These are phyloP conservation scores for Lacerta bilineata DNA, from an alignment of 2,797 vertebrate species.

Conservation along the genomic window DNA sequence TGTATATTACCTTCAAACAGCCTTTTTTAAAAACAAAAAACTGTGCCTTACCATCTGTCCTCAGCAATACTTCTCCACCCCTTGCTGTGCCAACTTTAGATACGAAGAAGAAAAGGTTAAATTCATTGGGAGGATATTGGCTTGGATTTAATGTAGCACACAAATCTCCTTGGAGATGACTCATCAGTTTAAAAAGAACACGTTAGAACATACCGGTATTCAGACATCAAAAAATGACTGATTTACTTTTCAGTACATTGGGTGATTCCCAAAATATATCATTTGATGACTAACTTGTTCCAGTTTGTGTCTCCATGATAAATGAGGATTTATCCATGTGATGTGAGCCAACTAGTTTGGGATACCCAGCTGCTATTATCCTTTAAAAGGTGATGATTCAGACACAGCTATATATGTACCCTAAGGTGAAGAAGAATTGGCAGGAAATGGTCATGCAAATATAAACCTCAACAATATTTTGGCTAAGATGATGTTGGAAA, in stretches of 20 bases:
- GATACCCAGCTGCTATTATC: neutral
- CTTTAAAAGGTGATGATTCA: neutral
- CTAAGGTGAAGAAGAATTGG: neutral
- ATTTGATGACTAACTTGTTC: neutral
- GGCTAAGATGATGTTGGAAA: neutral
- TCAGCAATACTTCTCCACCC: neutral
- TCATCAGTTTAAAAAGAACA: neutral
- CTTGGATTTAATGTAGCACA: constrained; percentile 24
- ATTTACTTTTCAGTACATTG: neutral
- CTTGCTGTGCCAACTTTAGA: neutral
- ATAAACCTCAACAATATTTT: neutral
- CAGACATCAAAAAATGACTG: constrained; percentile 9
- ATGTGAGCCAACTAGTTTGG: neutral
- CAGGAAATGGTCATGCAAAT: neutral
- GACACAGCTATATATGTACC: accelerated
- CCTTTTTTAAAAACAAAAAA: neutral
- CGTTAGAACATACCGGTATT: neutral
- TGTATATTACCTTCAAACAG: constrained; percentile 9
- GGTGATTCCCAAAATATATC: accelerated
- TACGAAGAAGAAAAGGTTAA: neutral
- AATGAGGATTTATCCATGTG: neutral
- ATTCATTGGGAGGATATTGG: neutral
- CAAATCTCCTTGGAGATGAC: neutral
- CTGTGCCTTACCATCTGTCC: neutral
- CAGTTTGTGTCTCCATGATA: neutral